Evolutionary conservation across 2,113 vertebrate species (phyloP), one percentile per base, ranked within the genome.

Genomic region (Oenanthe oenanthe): DNA sequence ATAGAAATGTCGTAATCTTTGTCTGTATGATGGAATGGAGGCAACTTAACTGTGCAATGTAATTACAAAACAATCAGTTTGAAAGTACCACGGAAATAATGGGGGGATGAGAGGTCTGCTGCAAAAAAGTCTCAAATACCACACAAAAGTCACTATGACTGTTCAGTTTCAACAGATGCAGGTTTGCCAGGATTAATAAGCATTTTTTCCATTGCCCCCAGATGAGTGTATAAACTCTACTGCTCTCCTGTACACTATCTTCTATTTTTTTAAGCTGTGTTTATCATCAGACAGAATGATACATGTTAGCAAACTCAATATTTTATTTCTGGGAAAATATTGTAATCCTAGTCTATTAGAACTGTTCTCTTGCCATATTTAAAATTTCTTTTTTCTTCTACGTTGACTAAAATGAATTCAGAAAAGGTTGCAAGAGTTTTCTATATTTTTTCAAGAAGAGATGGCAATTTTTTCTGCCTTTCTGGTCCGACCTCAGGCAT

Each of bases 401-500:
- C n/a, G 9, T 51, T 51, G 42, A 58, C 74, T 89, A 65, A 85
- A 94, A 79, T 1, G 2, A 28, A 73, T 67, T 81, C 31, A 71
- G 32, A 72, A 82, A 84, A 74, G 7, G 11, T 85, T 85, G 45
- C 38, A 56, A 13, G 36, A 51, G 28, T 51, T 65, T 65, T 65
- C 32, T 57, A 0, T 67, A 7, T 43, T 70, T 94, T 92, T 86
- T 63, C 28, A 58, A 54, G 56, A 67, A 43, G 48, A 68, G 15
- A 34, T 21, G 13, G 31, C 78, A 68, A 34, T 82, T 91, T 85
- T 93, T 95, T 89, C 40, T 71, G 43, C 40, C 34, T 29, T 90
- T 85, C n/a, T 58, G 45, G 45, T 62, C 38, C 48, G 40, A 84
- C 40, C 28, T 85, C 43, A 43, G 29, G n/a, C 14, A 16, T 18